These are phyloP conservation scores for Pantherophis vulpinus DNA, from an alignment of 2,797 vertebrate species.

Conservation along the genomic window DNA sequence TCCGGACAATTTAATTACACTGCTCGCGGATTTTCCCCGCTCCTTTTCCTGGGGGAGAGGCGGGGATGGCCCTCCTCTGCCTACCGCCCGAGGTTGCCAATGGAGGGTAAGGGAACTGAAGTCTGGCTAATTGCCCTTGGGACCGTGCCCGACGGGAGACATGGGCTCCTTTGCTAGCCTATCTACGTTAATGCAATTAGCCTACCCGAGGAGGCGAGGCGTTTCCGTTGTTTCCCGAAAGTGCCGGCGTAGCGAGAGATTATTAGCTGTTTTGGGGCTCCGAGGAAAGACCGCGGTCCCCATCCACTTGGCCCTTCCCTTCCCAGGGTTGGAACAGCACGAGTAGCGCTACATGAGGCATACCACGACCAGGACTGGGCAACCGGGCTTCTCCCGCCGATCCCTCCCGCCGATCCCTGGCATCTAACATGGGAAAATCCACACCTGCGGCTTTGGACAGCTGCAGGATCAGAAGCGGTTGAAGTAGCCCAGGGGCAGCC, in stretches of 20 bases:
- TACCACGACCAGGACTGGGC: slow-evolving; percentile 13
- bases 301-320: slow-evolving; percentile 17
- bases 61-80: background rate
- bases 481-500: background rate
- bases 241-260: slow-evolving; percentile 12
- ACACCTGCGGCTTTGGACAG: slow-evolving; percentile 69
- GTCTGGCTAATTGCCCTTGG: slow-evolving; percentile 70
- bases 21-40: background rate
- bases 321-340: slow-evolving; percentile 30
- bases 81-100: background rate
- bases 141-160: slow-evolving; percentile 65
- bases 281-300: slow-evolving; percentile 38
- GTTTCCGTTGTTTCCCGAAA: slow-evolving; percentile 34
- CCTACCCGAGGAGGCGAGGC: slow-evolving; percentile 61
- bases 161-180: slow-evolving; percentile 50
- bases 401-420: no score
- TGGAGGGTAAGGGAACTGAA: slow-evolving; percentile 24
- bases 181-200: slow-evolving; percentile 78
- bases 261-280: slow-evolving; percentile 42
- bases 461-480: slow-evolving; percentile 23
- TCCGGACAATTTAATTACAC: no score
- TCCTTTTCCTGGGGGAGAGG: background rate
- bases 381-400: slow-evolving; percentile 56
- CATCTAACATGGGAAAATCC: slow-evolving; percentile 73
- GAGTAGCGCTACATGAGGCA: slow-evolving; percentile 45